phyloP scores from a whole-genome alignment of 2,888 invertebrate species.

The Orchesella flavescens region DNA sequence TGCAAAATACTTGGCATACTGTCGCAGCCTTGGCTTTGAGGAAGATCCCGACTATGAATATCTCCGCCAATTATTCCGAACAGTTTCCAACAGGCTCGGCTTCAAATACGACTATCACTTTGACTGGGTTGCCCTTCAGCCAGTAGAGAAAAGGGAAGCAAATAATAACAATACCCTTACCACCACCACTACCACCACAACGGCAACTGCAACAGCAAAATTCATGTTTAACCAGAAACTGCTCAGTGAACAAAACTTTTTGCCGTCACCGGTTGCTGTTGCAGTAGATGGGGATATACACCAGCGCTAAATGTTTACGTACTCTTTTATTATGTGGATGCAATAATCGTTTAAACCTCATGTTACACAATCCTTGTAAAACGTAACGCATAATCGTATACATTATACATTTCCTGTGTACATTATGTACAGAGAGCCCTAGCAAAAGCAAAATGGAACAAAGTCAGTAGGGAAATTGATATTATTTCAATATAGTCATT shows the following conservation, averaged over 20 bases:
- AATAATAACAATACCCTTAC: constrained; percentile 33
- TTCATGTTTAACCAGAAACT: constrained; percentile 58
- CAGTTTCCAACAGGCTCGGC: constrained; percentile 34
- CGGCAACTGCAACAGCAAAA: constrained; percentile 32
- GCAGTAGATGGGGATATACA: constrained; percentile 44
- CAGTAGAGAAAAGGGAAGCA: constrained; percentile 35
- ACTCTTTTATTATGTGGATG: constrained; percentile 18
- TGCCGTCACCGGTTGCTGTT: constrained; percentile 45
- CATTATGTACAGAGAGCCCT: no score
- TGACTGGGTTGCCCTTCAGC: constrained; percentile 52
- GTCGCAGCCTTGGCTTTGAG: constrained; percentile 50
- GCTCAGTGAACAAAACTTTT: constrained; percentile 46
- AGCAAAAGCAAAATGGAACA: no score
- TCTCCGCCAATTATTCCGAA: constrained; percentile 53
- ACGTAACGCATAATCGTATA: not conserved
- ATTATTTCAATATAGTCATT: no score
- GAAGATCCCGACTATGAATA: constrained; percentile 54
- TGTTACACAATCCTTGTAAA: constrained; percentile 21
- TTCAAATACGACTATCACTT: constrained; percentile 54
- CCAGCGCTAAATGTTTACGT: constrained; percentile 29
- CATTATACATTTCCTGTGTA: not conserved
- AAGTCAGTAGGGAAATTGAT: no score
- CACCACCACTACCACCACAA: not conserved
- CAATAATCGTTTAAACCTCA: constrained; percentile 43
- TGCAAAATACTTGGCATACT: constrained; percentile 54